Base-by-base conservation (phyloP, 1,140 invertebrate genomes). In the Atta cephalotes region DNA sequence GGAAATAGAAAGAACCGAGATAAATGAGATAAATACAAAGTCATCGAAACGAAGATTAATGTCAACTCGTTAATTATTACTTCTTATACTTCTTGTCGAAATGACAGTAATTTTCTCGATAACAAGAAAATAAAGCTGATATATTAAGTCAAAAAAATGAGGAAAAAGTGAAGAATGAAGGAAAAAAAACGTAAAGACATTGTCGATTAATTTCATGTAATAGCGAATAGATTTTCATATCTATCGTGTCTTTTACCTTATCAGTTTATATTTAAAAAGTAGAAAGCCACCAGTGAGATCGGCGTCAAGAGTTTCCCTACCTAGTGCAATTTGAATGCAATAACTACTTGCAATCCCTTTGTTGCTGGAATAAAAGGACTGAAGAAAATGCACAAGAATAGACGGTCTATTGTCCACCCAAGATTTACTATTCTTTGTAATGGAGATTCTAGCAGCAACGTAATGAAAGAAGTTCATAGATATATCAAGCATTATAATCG, bases 1-100 rank as follows among this genome's bases (percentile, higher is more conserved):
- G 39, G 18, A 31, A 21, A 74, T 56, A 28, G 10, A 28, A 70
- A 58, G 18, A 16, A n/a, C 18, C 45, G 63, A 58, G 66, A 56
- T 87, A 76, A 86, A 77, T 60, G 53, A 58, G 51, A 87, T 87
- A 87, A 74, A 87, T 74, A 78, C 25, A 51, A 14, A 86, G 60
- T 88, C 68, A 81, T 76, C 49, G 31, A 35, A 81, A 87, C 56
- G 49, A 88, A 88, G 85, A 88, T 88, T 87, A 88, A 88, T 88
- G 70, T 21, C 31, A n/a, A 82, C 62, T 81, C 60, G 68, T 72
- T 49, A 70, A 87, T 9, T 49, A 35, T 9, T 25, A 25, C 25
- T 25, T 25, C 45, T 80, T 51, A n/a, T 18, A 63, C 3, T 65
- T 86, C 18, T 21, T 12, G 25, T 21, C 7, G 10, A 49, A 60